Evolutionary conservation across 2,797 vertebrate species (phyloP).

Genomic region (Siniperca scherzeri): DNA sequence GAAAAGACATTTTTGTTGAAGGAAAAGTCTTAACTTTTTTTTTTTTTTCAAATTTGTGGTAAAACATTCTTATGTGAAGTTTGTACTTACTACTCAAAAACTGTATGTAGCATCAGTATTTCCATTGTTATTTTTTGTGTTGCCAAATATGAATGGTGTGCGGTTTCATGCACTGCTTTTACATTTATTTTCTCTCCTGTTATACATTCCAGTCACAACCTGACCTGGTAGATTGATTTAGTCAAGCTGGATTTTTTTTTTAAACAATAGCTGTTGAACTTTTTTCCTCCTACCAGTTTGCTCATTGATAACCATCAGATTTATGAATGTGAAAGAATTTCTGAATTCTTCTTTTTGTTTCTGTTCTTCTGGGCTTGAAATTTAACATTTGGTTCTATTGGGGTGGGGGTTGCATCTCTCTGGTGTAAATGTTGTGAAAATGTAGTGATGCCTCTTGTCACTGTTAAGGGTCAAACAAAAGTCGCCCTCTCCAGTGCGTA

Average conservation of each 20-base stretch:
- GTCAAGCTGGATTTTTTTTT: slow-evolving; percentile 67
- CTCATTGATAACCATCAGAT: slow-evolving; percentile 71
- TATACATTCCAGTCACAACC: slow-evolving; percentile 82
- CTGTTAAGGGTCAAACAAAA: slow-evolving; percentile 73
- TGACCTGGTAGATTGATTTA: slow-evolving; percentile 77
- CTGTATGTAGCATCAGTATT: slow-evolving; percentile 88
- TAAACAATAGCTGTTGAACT: slow-evolving; percentile 61
- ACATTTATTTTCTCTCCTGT: slow-evolving; percentile 74
- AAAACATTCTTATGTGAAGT: slow-evolving; percentile 84
- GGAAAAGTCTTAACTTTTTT: slow-evolving; percentile 79
- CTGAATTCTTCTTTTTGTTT: slow-evolving; percentile 62
- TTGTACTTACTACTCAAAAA: slow-evolving; percentile 81
- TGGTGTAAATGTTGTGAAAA: slow-evolving; percentile 87
- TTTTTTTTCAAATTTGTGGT: slow-evolving; percentile 72
- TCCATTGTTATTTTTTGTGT: slow-evolving; percentile 82
- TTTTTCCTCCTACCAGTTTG: slow-evolving; percentile 61
- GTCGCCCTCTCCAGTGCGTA: slow-evolving; percentile 68
- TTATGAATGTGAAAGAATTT: slow-evolving; percentile 79
- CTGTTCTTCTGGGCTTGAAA: slow-evolving; percentile 70
- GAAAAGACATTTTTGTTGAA: slow-evolving; percentile 81
- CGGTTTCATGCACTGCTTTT: slow-evolving; percentile 80
- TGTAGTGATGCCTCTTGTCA: slow-evolving; percentile 85
- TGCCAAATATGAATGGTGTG: slow-evolving; percentile 86
- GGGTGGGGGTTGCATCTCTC: slow-evolving; percentile 68
- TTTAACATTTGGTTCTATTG: slow-evolving; percentile 52